Evolutionary conservation across 2,888 invertebrate species (phyloP), one percentile per base, ranked within the genome.

Genomic region (Ganaspis brasiliensis): DNA sequence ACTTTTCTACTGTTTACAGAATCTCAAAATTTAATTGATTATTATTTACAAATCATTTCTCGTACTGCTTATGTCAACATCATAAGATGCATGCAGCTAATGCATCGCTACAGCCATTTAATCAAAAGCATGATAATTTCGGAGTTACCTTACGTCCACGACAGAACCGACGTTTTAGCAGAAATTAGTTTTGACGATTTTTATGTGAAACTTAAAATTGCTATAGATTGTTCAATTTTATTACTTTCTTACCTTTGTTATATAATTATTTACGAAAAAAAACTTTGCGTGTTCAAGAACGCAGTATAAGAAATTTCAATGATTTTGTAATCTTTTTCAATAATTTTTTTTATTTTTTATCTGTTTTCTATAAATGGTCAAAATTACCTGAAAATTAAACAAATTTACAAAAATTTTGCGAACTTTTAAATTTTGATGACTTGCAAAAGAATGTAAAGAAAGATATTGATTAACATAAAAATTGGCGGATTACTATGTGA

Each of bases 21-120:
- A 73, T 75, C 79, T 70, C 72, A 79, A 80, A 72, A 79, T 78
- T 79, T 80, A 59, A 71, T 31, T 75, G 31, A n/a, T 49, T 55
- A 78, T 81, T 72, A 79, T 78, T 77, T 81, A 79, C 79, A 40
- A 35, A 35, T 63, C 67, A 16, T n/a, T 67, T 16, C 24, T 45
- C 24, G 45, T 19, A 24, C n/a, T 24, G 67, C 45, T 63, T 63
- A 21, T 24, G 45, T 12, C 45, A 10, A 49, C 10, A n/a, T 67
- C 45, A 67, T 67, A 24, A 67, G 26, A 45, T n/a, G 67, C 67
- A 67, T 67, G 67, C 45, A 67, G 67, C 67, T 67, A 24, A 45
- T 45, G 67, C 67, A 45, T 45, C 67, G 67, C 67, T 67, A 67
- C 2, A 59, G 59, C 35, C n/a, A 35, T 24, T 56, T 31, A 35